Evolutionary conservation across 2,797 vertebrate species (phyloP).

Genomic region (Hemibagrus guttatus): DNA sequence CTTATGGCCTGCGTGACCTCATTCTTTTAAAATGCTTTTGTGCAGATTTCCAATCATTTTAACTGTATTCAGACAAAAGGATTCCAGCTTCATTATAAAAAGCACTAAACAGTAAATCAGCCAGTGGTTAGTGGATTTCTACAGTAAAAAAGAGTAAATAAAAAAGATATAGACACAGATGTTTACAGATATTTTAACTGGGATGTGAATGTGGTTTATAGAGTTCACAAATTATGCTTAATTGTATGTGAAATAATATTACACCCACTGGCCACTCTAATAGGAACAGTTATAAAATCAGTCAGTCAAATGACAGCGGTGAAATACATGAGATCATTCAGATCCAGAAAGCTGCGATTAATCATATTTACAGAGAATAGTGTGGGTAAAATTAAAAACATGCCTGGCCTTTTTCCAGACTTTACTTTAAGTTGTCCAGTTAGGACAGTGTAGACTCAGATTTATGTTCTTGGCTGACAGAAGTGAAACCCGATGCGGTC

Average conservation of each 20-base stretch:
- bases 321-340: neutral
- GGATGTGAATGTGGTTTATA: neutral
- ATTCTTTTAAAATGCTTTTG: conserved; percentile 43
- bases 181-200: neutral
- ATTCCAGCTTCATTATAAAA: conserved; percentile 22
- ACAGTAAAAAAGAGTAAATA: neutral
- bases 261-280: neutral
- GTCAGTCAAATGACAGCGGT: too few relatives aligned
- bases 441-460: neutral
- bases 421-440: neutral
- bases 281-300: neutral
- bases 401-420: neutral
- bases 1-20: conserved; percentile 42
- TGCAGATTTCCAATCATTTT: conserved; percentile 7
- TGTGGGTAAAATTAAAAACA: neutral
- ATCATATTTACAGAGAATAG: neutral
- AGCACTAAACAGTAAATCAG: conserved; percentile 14
- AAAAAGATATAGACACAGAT: conserved; percentile 6
- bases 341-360: conserved; percentile 10
- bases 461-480: neutral
- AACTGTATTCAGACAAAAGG: conserved; percentile 22
- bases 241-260: neutral
- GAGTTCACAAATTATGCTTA: neutral
- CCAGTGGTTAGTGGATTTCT: neutral
- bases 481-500: neutral